A percentile compares a stretch with the other conserved stretches of the same genome.
These are phyloP conservation scores for Calycopis cecrops DNA, from an alignment of 1,140 invertebrate genomes.

Conservation along the genomic window DNA sequence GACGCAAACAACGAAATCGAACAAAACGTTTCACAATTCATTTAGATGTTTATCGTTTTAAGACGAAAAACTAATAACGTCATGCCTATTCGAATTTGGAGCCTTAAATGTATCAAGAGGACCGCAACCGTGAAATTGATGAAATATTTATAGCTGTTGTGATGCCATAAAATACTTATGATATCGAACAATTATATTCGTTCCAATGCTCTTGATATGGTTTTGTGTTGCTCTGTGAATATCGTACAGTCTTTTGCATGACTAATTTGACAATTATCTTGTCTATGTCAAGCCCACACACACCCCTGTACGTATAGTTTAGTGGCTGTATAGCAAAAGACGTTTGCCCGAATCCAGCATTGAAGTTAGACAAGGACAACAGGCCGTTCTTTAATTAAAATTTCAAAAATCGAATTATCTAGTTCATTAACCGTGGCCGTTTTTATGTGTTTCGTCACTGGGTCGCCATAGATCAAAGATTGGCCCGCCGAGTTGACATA, in stretches of 20 bases:
- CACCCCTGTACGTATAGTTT: too few species aligned
- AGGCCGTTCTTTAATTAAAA: conserved; percentile 13
- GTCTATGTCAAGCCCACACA: too few species aligned
- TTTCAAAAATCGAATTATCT: conserved; percentile 26
- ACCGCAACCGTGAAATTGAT: conserved; percentile 29
- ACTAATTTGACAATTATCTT: too few species aligned
- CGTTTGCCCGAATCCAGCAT: too few species aligned
- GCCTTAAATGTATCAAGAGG: conserved; percentile 26
- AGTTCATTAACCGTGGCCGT: conserved; percentile 26
- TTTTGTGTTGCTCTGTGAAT: background rate
- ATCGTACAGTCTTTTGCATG: background rate
- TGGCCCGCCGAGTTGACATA: conserved; percentile 54
- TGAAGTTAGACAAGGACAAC: too few species aligned
- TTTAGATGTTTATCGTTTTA: conserved; percentile 66
- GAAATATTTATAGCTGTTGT: conserved; percentile 23
- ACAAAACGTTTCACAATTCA: conserved; percentile 50
- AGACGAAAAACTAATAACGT: conserved; percentile 58
- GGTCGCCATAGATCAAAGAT: conserved; percentile 53
- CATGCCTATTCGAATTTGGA: conserved; percentile 31
- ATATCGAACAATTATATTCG: background rate
- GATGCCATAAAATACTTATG: conserved; percentile 18
- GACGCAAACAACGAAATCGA: conserved; percentile 47
- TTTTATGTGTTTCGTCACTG: conserved; percentile 17
- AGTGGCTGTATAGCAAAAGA: too few species aligned
- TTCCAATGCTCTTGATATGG: background rate